These are phyloP conservation scores for Megaceryle torquata DNA, from an alignment of 2,113 vertebrate genomes.

Conservation along the genomic window DNA sequence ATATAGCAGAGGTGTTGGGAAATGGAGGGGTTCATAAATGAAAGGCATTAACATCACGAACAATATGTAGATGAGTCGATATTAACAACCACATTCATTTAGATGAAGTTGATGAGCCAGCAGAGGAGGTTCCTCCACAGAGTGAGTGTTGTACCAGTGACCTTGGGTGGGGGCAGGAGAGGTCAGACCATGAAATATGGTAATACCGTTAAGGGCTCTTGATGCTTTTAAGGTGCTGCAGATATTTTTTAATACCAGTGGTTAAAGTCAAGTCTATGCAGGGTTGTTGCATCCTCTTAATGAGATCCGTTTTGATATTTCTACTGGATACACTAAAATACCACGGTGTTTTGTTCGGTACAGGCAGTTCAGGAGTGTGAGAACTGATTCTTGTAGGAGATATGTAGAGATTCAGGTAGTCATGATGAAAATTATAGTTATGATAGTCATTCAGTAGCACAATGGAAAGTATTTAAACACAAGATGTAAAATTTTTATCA, in stretches of 20 bases:
- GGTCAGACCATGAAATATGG: background rate
- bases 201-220: background rate
- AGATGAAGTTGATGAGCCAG: constrained; percentile 20
- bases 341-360: background rate
- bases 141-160: fast-evolving
- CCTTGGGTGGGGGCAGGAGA: constrained; percentile 2
- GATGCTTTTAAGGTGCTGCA: background rate
- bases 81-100: background rate
- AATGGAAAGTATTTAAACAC: background rate
- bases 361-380: background rate
- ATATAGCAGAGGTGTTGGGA: fast-evolving
- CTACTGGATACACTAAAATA: background rate
- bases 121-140: background rate
- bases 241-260: fast-evolving
- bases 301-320: fast-evolving
- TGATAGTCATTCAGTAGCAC: background rate
- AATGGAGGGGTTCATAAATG: fast-evolving
- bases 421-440: too few species aligned
- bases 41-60: background rate
- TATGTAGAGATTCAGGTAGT: background rate
- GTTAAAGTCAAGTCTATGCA: background rate
- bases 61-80: background rate
- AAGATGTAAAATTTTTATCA: fast-evolving
- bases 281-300: background rate
- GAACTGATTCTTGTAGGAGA: background rate